Percentiles rank a stretch among this genome's conserved stretches.
Conservation (phyloP, 2,797 vertebrate genomes). For the Orientallactaga sibirica region DNA sequence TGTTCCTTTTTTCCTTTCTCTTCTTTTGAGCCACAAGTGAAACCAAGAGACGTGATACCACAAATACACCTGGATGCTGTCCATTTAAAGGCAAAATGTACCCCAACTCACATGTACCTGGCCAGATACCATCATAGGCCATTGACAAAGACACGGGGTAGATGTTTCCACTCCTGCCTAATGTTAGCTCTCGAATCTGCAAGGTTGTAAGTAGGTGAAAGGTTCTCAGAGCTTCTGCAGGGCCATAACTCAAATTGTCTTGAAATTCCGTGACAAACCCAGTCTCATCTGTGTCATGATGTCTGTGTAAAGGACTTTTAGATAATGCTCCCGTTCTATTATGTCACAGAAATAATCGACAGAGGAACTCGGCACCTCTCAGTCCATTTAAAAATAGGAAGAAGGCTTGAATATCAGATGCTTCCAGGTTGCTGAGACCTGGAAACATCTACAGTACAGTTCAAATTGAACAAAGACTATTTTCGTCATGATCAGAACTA, state of each 20-base stretch:
- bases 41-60: background rate
- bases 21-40: background rate
- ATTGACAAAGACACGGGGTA: background rate
- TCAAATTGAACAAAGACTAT: conserved; percentile 5
- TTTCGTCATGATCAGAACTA: conserved; percentile 3
- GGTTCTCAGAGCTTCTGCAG: background rate
- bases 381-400: background rate
- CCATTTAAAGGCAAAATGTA: background rate
- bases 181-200: background rate
- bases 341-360: background rate
- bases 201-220: conserved; percentile 4
- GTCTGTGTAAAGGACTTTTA: background rate
- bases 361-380: background rate
- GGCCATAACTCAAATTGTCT: background rate
- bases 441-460: background rate
- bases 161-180: background rate
- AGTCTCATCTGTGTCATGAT: background rate
- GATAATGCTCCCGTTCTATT: background rate
- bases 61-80: background rate
- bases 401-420: background rate
- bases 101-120: background rate
- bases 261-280: background rate
- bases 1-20: background rate
- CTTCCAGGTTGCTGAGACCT: background rate
- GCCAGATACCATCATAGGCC: background rate